Evolutionary conservation across 2,888 invertebrate genomes (phyloP), one percentile per base, ranked within the genome.

Genomic region (Invenusta paracnida): DNA sequence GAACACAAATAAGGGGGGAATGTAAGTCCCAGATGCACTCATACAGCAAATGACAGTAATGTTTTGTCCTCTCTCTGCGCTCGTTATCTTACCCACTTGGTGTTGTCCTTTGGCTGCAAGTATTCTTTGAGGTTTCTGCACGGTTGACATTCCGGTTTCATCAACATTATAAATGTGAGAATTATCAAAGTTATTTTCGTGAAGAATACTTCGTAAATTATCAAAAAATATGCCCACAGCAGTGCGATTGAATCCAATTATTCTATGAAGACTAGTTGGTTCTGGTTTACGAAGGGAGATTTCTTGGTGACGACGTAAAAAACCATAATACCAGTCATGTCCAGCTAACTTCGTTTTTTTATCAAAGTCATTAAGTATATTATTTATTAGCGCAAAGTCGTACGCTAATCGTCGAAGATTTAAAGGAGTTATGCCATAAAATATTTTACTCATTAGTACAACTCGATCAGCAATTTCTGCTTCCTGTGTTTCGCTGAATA

Each of bases 321-420:
- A 79, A 25, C 79, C 79, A n/a, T 79, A 79, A 79, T 79, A 79
- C 79, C 79, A 79, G 79, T 79, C 79, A n/a, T 79, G 5, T 79
- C 79, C 79, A n/a, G 79, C 79, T 25, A 79, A n/a, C 23, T 27
- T 27, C 2, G 23, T 79, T 23, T 23, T 79, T 79, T 79, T 79
- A n/a, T 27, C 29, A 79, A 79, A 79, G 79, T 79, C 29, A 28
- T 79, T 79, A 28, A 23, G 23, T 23, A 79, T 79, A 28, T 79
- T 27, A 79, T 79, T 79, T 79, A n/a, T 79, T 79, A 79, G 23
- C 29, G 79, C 79, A 28, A 25, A 79, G 23, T 79, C 79, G 79
- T 79, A 79, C 79, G n/a, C 79, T 27, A 79, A 28, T 27, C 23
- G 27, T 25, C 79, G 27, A n/a, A 79, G 27, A 79, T 79, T 27